Base-by-base conservation (phyloP, 1,140 invertebrate genomes). In the Pantala flavescens region DNA sequence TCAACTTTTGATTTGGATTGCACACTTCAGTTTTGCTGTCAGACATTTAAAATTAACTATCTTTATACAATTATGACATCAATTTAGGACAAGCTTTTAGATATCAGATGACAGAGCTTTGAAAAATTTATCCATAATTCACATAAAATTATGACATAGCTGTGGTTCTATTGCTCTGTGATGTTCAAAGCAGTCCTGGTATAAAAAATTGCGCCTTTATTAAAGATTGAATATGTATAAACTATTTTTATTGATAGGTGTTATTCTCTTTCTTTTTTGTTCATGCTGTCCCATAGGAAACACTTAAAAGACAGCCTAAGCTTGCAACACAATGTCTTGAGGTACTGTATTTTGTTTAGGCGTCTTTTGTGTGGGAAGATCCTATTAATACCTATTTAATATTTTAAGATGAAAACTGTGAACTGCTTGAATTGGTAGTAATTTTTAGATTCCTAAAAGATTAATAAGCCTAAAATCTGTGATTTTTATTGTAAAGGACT, bases 281-380 rank as follows among this genome's bases (percentile, higher is more conserved):
- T 78, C 77, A 77, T 77, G 77, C 76, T 76, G 75, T 77, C 77
- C 76, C 73, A 76, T 78, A 81, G 80, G 80, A 81, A 78, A 80
- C 75, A 77, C 76, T 80, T 77, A 79, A 78, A 80, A 81, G 78
- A 80, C 79, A 78, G 76, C 79, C 80, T 77, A 80, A 80, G 77
- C 77, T 80, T 77, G 78, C 78, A 78, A 78, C 79, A 77, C 79
- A 81, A 78, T 80, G 79, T 77, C 78, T 81, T 73, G 80, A 81
- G 80, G 80, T 81, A 81, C 78, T 79, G 79, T 79, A 79, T 76
- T 75, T 76, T 77, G 76, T 23, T 77, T 77, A 43, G 43, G 49
- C 49, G 28, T 36, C 49, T 63, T 16, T 63, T 63, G 49, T 36
- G 49, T 63, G 49, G 49, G 49, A 21, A 63, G n/a, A 63, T 21